Evolutionary conservation across 1,140 invertebrate genomes (phyloP).

Genomic region (Apis cerana): DNA sequence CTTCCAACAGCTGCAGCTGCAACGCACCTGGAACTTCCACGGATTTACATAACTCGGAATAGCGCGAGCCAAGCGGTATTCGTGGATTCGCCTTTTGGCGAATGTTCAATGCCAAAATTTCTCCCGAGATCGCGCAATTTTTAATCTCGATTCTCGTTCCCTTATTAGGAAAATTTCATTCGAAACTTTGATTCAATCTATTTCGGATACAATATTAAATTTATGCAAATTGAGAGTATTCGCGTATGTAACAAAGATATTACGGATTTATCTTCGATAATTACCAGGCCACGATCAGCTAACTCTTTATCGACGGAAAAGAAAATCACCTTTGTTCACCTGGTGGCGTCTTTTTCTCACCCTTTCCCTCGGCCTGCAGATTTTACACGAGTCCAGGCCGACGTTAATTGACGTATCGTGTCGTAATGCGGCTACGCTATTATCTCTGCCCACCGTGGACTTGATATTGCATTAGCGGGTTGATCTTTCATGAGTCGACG

Average conservation of each 20-base stretch:
- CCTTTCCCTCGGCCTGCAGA: background rate
- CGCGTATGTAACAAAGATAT: background rate
- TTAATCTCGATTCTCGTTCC: background rate
- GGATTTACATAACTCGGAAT: constrained; percentile 52
- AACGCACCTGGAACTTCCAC: constrained; percentile 49
- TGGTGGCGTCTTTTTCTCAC: background rate
- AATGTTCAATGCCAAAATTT: background rate
- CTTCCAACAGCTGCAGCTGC: constrained; percentile 52
- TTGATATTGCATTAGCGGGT: constrained; percentile 68
- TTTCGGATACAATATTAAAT: too few relatives aligned
- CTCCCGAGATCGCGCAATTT: background rate
- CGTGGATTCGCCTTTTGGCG: background rate
- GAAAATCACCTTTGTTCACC: constrained; percentile 33
- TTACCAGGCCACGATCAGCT: constrained; percentile 1
- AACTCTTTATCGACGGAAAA: constrained; percentile 36
- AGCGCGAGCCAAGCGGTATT: constrained; percentile 11
- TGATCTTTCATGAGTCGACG: constrained; percentile 70
- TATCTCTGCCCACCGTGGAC: constrained; percentile 64
- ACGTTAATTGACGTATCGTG: constrained; percentile 75
- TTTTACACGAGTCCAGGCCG: constrained; percentile 61
- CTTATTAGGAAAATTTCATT: too few relatives aligned
- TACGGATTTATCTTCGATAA: too few relatives aligned
- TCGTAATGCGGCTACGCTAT: constrained; percentile 70
- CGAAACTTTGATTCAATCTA: too few relatives aligned
- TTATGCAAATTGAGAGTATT: too few relatives aligned